A percentile compares a stretch with the other conserved stretches of the same genome.
These are phyloP conservation scores for Contarinia nasturtii DNA, from an alignment of 1,140 invertebrate genomes.

Conservation along the genomic window DNA sequence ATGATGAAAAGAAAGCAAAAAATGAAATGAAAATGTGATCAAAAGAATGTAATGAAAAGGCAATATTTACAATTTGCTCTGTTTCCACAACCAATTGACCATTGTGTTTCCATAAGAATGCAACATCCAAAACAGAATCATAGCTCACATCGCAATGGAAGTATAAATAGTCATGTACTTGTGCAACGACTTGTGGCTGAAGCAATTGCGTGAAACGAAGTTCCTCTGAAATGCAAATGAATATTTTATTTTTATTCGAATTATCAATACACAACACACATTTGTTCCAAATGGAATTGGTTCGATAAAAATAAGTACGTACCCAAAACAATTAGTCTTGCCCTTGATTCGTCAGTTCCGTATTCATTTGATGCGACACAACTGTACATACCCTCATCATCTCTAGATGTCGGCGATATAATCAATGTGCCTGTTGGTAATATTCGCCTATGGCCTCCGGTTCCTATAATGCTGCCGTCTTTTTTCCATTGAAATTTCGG, in stretches of 20 bases:
- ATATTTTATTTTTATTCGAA: no score
- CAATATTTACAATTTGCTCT: slow-evolving; percentile 24
- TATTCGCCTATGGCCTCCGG: slow-evolving; percentile 58
- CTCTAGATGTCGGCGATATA: slow-evolving; percentile 67
- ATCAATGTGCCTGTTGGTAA: slow-evolving; percentile 66
- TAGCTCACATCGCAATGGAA: slow-evolving; percentile 62
- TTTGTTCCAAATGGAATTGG: slow-evolving; percentile 7
- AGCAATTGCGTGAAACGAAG: slow-evolving; percentile 49
- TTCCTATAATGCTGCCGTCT: slow-evolving; percentile 62
- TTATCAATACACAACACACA: not conserved
- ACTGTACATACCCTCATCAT: slow-evolving; percentile 75
- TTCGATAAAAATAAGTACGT: slow-evolving; percentile 23
- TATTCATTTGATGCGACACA: slow-evolving; percentile 73
- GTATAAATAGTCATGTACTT: slow-evolving; percentile 48
- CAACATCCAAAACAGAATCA: slow-evolving; percentile 66
- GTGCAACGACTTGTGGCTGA: slow-evolving; percentile 37
- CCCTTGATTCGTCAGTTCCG: slow-evolving; percentile 60
- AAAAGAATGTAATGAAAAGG: not conserved
- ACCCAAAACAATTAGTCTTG: slow-evolving; percentile 70
- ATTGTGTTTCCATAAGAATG: slow-evolving; percentile 82
- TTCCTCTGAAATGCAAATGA: slow-evolving; percentile 33
- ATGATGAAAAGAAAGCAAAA: not conserved
- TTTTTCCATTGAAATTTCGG: slow-evolving; percentile 84
- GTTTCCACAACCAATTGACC: slow-evolving; percentile 54
- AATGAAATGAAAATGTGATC: not conserved